A percentile compares a stretch with the other conserved stretches of the same genome.
Conservation (phyloP, 2,113 vertebrate genomes). For the Heteronetta atricapilla region DNA sequence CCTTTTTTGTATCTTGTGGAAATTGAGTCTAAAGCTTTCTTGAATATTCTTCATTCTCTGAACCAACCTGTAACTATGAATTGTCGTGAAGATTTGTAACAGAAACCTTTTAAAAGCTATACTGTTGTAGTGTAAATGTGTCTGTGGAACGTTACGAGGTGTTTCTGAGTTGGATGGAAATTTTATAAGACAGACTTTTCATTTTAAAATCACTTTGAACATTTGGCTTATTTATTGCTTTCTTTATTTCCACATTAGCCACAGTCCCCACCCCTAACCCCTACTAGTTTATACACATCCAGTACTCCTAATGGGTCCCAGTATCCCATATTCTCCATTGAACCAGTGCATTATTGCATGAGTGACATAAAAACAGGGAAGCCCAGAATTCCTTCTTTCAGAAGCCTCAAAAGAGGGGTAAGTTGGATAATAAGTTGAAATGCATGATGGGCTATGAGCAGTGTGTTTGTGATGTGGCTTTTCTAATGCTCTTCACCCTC, state of each 20-base stretch:
- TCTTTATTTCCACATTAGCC: constrained; percentile 84
- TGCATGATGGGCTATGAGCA: constrained; percentile 82
- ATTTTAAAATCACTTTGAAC: constrained; percentile 77
- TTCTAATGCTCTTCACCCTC: constrained; percentile 80
- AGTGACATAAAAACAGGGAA: constrained; percentile 93
- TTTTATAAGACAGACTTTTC: constrained; percentile 77
- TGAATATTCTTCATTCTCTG: neutral
- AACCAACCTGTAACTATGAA: neutral
- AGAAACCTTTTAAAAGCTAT: neutral
- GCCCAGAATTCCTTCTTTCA: constrained; percentile 93
- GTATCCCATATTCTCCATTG: constrained; percentile 87
- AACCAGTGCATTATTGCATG: constrained; percentile 92
- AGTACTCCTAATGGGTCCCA: constrained; percentile 83
- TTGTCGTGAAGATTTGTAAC: neutral
- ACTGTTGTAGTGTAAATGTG: neutral
- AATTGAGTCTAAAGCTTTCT: neutral
- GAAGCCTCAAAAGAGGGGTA: constrained; percentile 93
- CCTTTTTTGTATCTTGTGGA: neutral
- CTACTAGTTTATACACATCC: constrained; percentile 82
- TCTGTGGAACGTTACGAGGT: neutral
- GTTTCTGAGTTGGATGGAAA: constrained; percentile 63
- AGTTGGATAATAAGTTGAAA: constrained; percentile 81
- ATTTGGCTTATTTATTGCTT: constrained; percentile 84
- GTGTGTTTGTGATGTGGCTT: constrained; percentile 83
- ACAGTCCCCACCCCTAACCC: constrained; percentile 84